Evolutionary conservation across 2,797 vertebrate genomes (phyloP).

Genomic region (Enoplosus armatus): DNA sequence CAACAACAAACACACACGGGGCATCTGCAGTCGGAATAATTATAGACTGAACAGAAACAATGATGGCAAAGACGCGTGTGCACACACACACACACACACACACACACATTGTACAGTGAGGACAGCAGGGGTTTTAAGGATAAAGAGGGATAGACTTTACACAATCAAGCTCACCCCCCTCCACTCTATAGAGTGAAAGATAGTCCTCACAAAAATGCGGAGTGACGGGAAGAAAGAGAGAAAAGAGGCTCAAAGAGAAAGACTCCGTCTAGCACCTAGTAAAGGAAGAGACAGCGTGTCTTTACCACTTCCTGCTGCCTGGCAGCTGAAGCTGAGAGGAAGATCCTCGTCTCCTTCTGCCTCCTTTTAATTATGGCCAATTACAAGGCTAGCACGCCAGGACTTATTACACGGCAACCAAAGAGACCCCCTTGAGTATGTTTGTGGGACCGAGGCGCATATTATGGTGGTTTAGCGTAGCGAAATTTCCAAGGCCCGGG

Average conservation of each 20-base stretch:
- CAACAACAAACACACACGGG: slow-evolving; percentile 70
- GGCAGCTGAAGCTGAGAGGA: slow-evolving; percentile 79
- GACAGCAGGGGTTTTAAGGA: slow-evolving; percentile 58
- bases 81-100: slow-evolving; percentile 26
- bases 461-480: slow-evolving; percentile 79
- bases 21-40: slow-evolving; percentile 79
- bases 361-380: slow-evolving; percentile 86
- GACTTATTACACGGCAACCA: slow-evolving; percentile 82
- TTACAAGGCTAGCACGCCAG: slow-evolving; percentile 84
- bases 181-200: slow-evolving; percentile 54
- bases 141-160: slow-evolving; percentile 71
- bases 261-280: slow-evolving; percentile 78
- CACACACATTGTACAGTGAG: slow-evolving; percentile 37
- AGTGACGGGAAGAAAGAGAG: slow-evolving; percentile 75
- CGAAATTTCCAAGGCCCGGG: slow-evolving; percentile 61
- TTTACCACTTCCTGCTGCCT: slow-evolving; percentile 82
- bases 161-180: slow-evolving; percentile 43
- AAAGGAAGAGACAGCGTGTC: slow-evolving; percentile 82
- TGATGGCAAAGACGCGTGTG: slow-evolving; percentile 52
- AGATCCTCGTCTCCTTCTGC: slow-evolving; percentile 77
- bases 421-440: slow-evolving; percentile 70
- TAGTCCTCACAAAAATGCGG: slow-evolving; percentile 72
- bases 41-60: slow-evolving; percentile 71
- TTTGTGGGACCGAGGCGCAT: slow-evolving; percentile 68
- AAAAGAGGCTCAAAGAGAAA: slow-evolving; percentile 72